Evolutionary conservation across 2,888 invertebrate genomes (phyloP).

Genomic region (Pristionchus arcanus): DNA sequence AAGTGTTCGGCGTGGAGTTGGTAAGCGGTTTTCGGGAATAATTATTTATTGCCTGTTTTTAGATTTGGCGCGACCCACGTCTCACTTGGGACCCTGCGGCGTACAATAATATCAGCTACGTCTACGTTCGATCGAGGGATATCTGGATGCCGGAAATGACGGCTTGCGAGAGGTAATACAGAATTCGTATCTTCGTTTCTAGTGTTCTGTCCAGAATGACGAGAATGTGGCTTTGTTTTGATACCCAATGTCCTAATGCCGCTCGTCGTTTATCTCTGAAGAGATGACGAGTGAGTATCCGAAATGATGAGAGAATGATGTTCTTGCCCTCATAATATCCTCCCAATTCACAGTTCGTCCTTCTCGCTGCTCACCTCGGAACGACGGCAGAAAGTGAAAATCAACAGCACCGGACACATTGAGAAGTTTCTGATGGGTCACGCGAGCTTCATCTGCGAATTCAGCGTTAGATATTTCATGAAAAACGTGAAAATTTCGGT

Average conservation of each 20-base stretch:
- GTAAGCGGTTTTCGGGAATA: not conserved
- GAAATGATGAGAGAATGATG: too few species aligned
- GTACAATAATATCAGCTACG: not conserved
- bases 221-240: too few species aligned
- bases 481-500: not conserved
- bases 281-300: too few species aligned
- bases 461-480: not conserved
- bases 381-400: conserved; percentile 3
- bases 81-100: too few species aligned
- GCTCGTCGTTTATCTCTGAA: too few species aligned
- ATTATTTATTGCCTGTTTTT: too few species aligned
- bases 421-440: not conserved
- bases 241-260: too few species aligned
- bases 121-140: not conserved
- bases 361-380: not conserved
- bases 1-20: not conserved
- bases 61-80: too few species aligned
- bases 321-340: too few species aligned
- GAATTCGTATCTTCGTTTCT: too few species aligned
- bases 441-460: conserved; percentile 38
- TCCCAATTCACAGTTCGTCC: not conserved
- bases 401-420: conserved; percentile 31
- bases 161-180: conserved; percentile 8
- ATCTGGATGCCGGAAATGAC: conserved; percentile 32
- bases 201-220: too few species aligned